Evolutionary conservation across 2,888 invertebrate species (phyloP).

Genomic region (Megamerina dolium): DNA sequence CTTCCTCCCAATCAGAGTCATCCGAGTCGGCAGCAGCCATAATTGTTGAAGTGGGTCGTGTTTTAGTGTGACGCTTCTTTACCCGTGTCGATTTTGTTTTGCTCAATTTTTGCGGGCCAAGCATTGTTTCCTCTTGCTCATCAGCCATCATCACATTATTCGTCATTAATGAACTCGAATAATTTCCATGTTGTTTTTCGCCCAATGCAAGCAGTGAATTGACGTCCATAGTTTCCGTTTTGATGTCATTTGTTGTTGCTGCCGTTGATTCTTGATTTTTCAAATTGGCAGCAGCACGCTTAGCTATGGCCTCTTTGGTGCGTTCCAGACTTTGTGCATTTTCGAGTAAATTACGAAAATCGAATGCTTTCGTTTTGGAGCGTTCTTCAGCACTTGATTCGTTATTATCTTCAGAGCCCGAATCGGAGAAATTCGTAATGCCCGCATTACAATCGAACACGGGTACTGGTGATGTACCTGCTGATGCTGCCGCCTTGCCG

Average conservation of each 20-base stretch:
- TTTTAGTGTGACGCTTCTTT: slow-evolving; percentile 41
- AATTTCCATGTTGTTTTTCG: slow-evolving; percentile 46
- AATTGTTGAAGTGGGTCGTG: slow-evolving; percentile 38
- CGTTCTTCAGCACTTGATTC: slow-evolving; percentile 30
- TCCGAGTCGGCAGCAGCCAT: slow-evolving; percentile 47
- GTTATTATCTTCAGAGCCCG: slow-evolving; percentile 39
- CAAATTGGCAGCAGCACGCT: slow-evolving; percentile 23
- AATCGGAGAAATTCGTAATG: slow-evolving; percentile 36
- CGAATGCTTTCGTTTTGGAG: slow-evolving; percentile 30
- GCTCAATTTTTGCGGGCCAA: slow-evolving; percentile 30
- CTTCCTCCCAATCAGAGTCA: slow-evolving; percentile 72
- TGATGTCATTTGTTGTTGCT: slow-evolving; percentile 47
- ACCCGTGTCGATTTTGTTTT: slow-evolving; percentile 40
- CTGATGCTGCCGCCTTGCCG: slow-evolving; percentile 5
- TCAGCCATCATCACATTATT: too few relatives aligned
- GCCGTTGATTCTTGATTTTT: slow-evolving; percentile 31
- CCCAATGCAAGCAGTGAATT: slow-evolving; percentile 61
- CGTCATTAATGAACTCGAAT: too few relatives aligned
- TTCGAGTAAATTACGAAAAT: slow-evolving; percentile 53
- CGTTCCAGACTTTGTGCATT: slow-evolving; percentile 58
- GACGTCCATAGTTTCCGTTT: slow-evolving; percentile 51
- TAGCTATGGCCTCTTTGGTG: slow-evolving; percentile 51
- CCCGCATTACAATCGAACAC: slow-evolving; percentile 47
- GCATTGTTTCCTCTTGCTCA: slow-evolving; percentile 8
- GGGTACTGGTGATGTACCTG: slow-evolving; percentile 28